phyloP scores from a whole-genome alignment of 2,888 invertebrate genomes.

The Dusona sp. region DNA sequence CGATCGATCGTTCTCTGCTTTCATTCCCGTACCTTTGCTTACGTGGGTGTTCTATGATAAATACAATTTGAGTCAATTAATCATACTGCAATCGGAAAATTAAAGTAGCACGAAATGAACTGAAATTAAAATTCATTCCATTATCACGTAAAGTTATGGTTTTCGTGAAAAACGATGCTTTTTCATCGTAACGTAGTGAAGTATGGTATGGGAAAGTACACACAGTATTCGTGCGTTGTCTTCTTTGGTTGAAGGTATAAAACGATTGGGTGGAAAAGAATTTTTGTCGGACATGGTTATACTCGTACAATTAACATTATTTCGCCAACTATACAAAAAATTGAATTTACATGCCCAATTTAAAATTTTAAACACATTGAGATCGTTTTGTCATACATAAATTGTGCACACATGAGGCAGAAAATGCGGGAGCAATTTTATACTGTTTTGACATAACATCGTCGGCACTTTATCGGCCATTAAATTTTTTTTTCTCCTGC shows the following conservation, averaged over 20 bases:
- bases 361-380: neutral
- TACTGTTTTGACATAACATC: conserved; percentile 22
- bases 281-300: neutral
- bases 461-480: conserved; percentile 40
- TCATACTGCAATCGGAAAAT: neutral
- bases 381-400: neutral
- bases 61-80: neutral
- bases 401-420: neutral
- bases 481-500: conserved; percentile 28
- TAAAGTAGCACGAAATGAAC: neutral
- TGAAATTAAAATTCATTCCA: neutral
- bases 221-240: neutral
- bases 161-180: conserved; percentile 1
- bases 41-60: neutral
- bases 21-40: neutral
- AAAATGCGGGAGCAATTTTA: conserved; percentile 8
- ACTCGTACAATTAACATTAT: neutral
- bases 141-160: neutral
- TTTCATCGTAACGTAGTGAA: conserved; percentile 13
- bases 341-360: neutral
- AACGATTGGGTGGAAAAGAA: neutral
- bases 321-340: neutral
- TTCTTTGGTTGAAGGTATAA: neutral
- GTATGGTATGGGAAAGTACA: neutral
- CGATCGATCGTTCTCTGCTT: conserved; percentile 48